Evolutionary conservation across 23 tunicate genomes (phyloP).

Genomic region (Halocynthia roretzi): DNA sequence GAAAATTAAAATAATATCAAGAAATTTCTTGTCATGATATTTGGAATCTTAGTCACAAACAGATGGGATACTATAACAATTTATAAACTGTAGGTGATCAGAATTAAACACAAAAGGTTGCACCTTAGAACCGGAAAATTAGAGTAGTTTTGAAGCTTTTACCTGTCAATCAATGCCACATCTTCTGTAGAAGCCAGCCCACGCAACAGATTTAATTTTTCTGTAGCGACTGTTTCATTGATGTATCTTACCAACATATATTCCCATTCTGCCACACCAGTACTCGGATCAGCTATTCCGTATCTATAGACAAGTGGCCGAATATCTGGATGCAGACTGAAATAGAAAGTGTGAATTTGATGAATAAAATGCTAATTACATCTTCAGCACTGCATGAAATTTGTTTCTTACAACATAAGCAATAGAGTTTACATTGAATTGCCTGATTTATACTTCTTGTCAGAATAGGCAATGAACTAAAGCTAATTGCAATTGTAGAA

Average conservation of each 20-base stretch:
- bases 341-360: not conserved
- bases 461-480: too few relatives aligned
- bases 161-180: conserved; percentile 74
- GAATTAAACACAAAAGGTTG: too few relatives aligned
- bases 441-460: too few relatives aligned
- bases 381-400: not conserved
- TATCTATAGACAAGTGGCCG: conserved; percentile 79
- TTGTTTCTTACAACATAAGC: not conserved
- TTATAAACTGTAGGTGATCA: too few relatives aligned
- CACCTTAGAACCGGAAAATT: too few relatives aligned
- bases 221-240: conserved; percentile 45
- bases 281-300: conserved; percentile 28
- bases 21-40: too few relatives aligned
- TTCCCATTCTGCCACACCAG: conserved; percentile 57
- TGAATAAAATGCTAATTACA: not conserved
- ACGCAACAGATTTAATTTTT: conserved; percentile 60
- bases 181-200: conserved; percentile 75
- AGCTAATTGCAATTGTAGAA: too few relatives aligned
- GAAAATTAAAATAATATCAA: too few relatives aligned
- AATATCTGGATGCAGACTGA: conserved; percentile 65
- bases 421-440: not conserved
- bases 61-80: too few relatives aligned
- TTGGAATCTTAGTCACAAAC: too few relatives aligned
- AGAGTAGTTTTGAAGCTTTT: not conserved
- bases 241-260: conserved; percentile 62